phyloP scores from a whole-genome alignment of 1,140 invertebrate genomes.

The Drosophila leontia region DNA sequence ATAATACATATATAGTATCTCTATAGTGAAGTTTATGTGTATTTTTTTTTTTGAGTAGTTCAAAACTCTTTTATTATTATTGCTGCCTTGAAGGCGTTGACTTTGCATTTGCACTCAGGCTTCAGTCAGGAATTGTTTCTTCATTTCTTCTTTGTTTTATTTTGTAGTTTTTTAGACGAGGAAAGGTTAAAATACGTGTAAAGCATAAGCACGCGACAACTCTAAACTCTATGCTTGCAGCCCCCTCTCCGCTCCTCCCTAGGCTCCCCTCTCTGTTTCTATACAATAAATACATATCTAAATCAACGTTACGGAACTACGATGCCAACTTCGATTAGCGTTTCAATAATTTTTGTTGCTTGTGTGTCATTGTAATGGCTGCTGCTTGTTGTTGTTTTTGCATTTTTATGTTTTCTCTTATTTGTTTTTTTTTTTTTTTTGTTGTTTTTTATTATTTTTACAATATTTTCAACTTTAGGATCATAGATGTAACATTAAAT shows the following conservation, averaged over 20 bases:
- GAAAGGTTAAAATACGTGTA: conserved; percentile 47
- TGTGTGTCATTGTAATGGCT: conserved; percentile 30
- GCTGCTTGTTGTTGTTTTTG: conserved; percentile 19
- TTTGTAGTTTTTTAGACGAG: conserved; percentile 23
- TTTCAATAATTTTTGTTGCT: conserved; percentile 29
- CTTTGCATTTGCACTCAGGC: conserved; percentile 45
- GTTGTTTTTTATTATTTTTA: conserved; percentile 75
- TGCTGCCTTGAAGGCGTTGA: conserved; percentile 42
- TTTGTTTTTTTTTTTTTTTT: conserved; percentile 19
- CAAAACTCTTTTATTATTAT: conserved; percentile 44
- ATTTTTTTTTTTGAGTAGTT: conserved; percentile 14
- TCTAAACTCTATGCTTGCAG: conserved; percentile 42
- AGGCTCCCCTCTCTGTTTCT: conserved; percentile 5
- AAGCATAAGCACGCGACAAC: conserved; percentile 48
- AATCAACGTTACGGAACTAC: conserved; percentile 60
- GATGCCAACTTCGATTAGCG: conserved; percentile 50
- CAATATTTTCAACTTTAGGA: conserved; percentile 84
- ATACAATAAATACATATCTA: conserved; percentile 57
- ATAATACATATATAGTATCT: conserved; percentile 5
- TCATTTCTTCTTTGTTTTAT: conserved; percentile 2
- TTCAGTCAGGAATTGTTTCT: conserved; percentile 38
- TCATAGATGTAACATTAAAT: conserved; percentile 84
- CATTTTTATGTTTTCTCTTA: conserved; percentile 21
- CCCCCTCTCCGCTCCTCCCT: not conserved
- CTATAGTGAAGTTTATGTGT: conserved; percentile 4